Evolutionary conservation across 2,888 invertebrate genomes (phyloP).

Genomic region (Caenorhabditis sp.): DNA sequence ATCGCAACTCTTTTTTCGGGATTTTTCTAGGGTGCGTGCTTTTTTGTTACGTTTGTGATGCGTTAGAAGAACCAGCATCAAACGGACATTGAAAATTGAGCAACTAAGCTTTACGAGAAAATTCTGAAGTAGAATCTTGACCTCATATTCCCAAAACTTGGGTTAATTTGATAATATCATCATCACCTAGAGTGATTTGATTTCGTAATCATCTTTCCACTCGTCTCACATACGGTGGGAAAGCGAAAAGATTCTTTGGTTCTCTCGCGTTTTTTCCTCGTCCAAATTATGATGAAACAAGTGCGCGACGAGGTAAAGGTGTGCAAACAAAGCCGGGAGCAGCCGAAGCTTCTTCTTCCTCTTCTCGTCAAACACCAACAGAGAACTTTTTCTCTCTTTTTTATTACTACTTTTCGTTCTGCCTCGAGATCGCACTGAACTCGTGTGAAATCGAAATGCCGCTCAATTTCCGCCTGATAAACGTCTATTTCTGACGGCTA

Average conservation of each 20-base stretch:
- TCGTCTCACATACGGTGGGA: too few relatives aligned
- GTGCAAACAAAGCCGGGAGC: conserved; percentile 41
- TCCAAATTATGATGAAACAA: conserved; percentile 42
- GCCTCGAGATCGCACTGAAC: too few relatives aligned
- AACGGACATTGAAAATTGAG: too few relatives aligned
- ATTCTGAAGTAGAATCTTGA: not conserved
- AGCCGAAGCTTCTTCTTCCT: conserved; percentile 24
- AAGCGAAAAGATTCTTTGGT: conserved; percentile 12
- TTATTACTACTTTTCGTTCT: not conserved
- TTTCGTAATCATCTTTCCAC: conserved; percentile 30
- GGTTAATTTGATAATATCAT: conserved; percentile 25
- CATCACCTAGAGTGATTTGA: conserved; percentile 9
- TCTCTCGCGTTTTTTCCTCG: conserved; percentile 1
- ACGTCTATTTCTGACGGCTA: too few relatives aligned
- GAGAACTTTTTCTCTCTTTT: conserved; percentile 17
- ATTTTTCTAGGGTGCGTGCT: conserved; percentile 10
- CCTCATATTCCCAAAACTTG: not conserved
- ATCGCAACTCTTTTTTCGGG: conserved; percentile 12
- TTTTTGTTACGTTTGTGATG: not conserved
- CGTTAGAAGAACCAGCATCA: too few relatives aligned
- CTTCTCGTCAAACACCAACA: conserved; percentile 32
- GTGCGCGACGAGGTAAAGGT: conserved; percentile 30
- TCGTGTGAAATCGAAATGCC: not conserved
- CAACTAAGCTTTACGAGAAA: too few relatives aligned
- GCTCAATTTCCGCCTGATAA: too few relatives aligned